phyloP scores from a whole-genome alignment of 2,888 invertebrate genomes.

The Hyposoter didymator region DNA sequence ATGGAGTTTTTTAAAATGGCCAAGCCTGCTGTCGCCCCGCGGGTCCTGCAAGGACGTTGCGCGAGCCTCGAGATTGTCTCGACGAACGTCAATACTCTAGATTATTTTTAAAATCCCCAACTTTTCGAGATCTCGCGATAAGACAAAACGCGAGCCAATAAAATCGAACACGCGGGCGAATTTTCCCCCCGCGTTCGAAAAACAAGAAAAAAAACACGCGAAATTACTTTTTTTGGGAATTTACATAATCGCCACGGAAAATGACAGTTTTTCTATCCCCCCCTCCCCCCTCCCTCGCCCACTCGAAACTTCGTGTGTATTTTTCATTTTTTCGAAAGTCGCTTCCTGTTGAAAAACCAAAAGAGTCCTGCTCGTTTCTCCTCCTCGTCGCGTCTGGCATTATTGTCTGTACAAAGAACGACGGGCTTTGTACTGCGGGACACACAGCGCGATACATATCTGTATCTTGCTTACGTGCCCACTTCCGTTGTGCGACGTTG shows the following conservation, averaged over 20 bases:
- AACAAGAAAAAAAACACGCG: background rate
- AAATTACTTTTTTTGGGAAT: background rate
- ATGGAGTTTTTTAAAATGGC: conserved; percentile 21
- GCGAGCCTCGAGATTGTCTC: background rate
- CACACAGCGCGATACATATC: conserved; percentile 46
- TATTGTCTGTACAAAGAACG: conserved; percentile 73
- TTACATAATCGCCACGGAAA: background rate
- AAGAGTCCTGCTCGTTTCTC: conserved; percentile 54
- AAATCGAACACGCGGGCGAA: conserved; percentile 22
- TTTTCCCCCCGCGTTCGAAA: background rate
- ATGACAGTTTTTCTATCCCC: background rate
- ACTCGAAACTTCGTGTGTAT: background rate
- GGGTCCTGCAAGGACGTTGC: conserved; percentile 15
- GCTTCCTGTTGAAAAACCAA: conserved; percentile 70
- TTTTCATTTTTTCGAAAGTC: conserved; percentile 57
- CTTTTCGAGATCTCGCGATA: background rate
- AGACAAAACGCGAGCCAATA: background rate
- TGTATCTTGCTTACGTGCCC: conserved; percentile 68
- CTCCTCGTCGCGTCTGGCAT: conserved; percentile 56
- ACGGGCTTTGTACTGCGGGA: conserved; percentile 70
- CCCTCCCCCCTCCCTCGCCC: background rate
- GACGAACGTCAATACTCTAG: conserved; percentile 7
- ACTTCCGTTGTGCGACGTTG: conserved; percentile 64
- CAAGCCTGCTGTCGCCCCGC: background rate
- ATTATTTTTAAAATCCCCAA: conserved; percentile 14